Evolutionary conservation across 1,140 invertebrate species (phyloP).

Genomic region (Calephelis virginiensis): DNA sequence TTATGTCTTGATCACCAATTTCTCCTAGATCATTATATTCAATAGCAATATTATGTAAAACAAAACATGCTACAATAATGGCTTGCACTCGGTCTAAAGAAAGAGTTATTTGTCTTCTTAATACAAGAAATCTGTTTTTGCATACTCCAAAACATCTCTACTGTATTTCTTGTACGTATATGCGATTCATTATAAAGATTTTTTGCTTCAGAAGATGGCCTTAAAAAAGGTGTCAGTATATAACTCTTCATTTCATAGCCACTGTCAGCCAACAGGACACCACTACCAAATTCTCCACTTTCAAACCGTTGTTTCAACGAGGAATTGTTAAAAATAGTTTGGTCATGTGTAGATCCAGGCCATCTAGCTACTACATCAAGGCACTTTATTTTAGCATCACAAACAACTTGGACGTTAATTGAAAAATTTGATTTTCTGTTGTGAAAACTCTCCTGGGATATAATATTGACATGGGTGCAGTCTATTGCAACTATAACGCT

Average conservation of each 20-base stretch:
- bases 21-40: not conserved
- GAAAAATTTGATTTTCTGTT: no score
- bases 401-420: no score
- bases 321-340: conserved; percentile 47
- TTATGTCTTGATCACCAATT: not conserved
- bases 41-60: conserved; percentile 6
- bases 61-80: not conserved
- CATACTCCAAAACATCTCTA: conserved; percentile 25
- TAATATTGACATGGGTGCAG: no score
- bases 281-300: conserved; percentile 31
- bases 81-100: not conserved
- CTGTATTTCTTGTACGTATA: conserved; percentile 26
- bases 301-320: conserved; percentile 31
- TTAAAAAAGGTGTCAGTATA: conserved; percentile 42
- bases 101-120: not conserved
- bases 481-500: no score
- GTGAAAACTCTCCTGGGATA: no score
- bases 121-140: conserved; percentile 21
- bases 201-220: conserved; percentile 19
- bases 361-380: conserved; percentile 43
- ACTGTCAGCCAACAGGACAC: conserved; percentile 40
- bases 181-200: conserved; percentile 21
- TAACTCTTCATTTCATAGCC: conserved; percentile 38
- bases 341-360: conserved; percentile 62
- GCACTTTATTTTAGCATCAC: not conserved